phyloP scores from a whole-genome alignment of 2,888 invertebrate genomes.

The Aporophyla lueneburgensis region DNA sequence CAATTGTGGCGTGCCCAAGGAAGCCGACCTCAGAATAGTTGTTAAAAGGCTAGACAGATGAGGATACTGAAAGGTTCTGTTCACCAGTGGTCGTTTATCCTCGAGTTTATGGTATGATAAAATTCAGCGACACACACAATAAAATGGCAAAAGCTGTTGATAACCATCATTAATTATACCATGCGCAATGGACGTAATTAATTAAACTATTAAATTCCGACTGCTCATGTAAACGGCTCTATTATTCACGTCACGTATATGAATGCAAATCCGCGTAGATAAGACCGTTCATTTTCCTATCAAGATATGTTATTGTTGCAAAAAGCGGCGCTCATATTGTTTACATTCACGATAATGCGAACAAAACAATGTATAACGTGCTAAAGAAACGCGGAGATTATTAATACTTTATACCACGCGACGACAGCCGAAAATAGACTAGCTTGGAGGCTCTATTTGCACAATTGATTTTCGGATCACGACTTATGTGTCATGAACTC shows the following conservation, averaged over 20 bases:
- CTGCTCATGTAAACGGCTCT: conserved; percentile 10
- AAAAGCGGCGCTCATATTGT: conserved; percentile 37
- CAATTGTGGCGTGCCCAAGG: too few species aligned
- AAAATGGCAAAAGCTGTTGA: conserved; percentile 15
- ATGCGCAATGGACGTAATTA: conserved; percentile 29
- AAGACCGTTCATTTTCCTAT: conserved; percentile 43
- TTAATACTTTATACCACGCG: conserved; percentile 30
- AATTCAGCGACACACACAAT: conserved; percentile 5
- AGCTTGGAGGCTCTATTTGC: conserved; percentile 37
- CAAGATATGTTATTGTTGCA: conserved; percentile 49
- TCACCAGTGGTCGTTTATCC: neutral
- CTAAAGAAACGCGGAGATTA: conserved; percentile 30
- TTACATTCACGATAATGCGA: conserved; percentile 57
- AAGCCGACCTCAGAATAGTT: too few species aligned
- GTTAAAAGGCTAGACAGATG: neutral
- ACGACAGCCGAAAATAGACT: conserved; percentile 43
- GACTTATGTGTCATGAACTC: neutral
- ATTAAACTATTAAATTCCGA: conserved; percentile 11
- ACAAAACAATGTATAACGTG: conserved; percentile 52
- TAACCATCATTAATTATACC: conserved; percentile 1
- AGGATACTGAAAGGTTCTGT: too few species aligned
- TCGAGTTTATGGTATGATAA: neutral
- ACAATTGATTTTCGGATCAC: conserved; percentile 35
- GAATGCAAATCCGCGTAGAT: conserved; percentile 49
- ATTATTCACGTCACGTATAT: conserved; percentile 7